Conservation (phyloP, 2,797 vertebrate species). For the Morelia viridis region DNA sequence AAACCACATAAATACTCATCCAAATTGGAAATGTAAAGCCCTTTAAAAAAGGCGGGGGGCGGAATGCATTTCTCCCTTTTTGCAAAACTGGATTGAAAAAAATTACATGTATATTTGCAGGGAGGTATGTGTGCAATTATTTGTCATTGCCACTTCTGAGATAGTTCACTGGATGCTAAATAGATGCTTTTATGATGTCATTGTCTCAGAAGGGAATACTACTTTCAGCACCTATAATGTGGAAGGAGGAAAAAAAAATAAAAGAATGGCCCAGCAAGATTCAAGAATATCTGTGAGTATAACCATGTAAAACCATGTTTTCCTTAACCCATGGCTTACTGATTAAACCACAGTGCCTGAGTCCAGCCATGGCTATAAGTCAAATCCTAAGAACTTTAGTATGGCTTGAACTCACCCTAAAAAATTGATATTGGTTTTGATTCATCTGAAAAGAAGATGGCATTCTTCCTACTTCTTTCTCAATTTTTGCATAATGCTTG, state of each 20-base stretch:
- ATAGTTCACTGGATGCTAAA: slow-evolving; percentile 12
- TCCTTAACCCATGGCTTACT: neutral
- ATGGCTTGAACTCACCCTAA: neutral
- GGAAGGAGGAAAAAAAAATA: too few species aligned
- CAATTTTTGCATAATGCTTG: neutral
- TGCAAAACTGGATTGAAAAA: neutral
- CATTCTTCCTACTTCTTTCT: neutral
- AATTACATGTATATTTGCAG: neutral
- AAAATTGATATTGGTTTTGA: neutral
- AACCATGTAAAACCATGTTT: neutral
- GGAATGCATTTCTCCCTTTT: neutral
- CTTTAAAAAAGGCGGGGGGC: neutral
- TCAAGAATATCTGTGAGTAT: neutral
- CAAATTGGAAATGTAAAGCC: slow-evolving; percentile 36
- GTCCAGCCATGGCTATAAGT: neutral
- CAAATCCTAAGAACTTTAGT: neutral
- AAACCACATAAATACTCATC: neutral
- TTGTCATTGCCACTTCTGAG: neutral
- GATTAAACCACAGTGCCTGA: neutral
- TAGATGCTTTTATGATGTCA: neutral
- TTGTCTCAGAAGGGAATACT: neutral
- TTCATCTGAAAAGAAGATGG: neutral
- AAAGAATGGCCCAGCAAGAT: neutral
- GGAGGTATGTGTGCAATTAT: neutral
- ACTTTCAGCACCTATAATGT: neutral